Evolutionary conservation across 1,140 invertebrate species (phyloP), one percentile per base, ranked within the genome.

Genomic region (Drosophila ohnishii): DNA sequence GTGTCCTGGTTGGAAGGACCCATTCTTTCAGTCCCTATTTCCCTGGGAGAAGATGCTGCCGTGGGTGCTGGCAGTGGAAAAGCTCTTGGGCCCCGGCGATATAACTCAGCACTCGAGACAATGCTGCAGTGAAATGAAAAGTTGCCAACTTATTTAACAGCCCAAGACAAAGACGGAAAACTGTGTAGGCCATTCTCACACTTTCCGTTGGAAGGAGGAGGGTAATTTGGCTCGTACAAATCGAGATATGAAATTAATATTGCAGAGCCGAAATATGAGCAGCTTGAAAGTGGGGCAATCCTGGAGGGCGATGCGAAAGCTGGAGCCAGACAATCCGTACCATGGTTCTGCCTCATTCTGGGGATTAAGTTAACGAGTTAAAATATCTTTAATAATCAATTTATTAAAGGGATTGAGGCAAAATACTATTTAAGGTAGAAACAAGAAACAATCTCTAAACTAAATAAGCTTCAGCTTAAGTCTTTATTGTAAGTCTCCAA

Each of bases 111-210:
- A 66, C 71, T 84, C 56, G 67, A 79, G 75, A 85, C 82, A 87
- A 82, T 77, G 78, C 73, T 40, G 56, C 35, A 56, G 62, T 70
- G 67, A 86, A 86, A 86, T 80, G 83, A 86, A 86, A 86, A 86
- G 82, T 87, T 87, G 71, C 51, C 70, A 63, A 81, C 74, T 75
- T 74, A 74, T 73, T 74, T 73, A 72, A 72, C 67, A 60, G 71
- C 67, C 67, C 71, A 45, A 83, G 64, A 72, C 81, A 65, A 48
- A 64, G 58, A 80, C 47, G 74, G 58, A 59, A 73, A 69, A 60
- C 50, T 37, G 50, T 59, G 74, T 80, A 84, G 72, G 62, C 76
- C 57, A 56, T 35, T 5, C 32, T 10, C 7, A 16, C n/a, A 19
- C 37, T 73, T 19, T 51, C 16, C 30, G 1, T 34, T 19, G 5